Evolutionary conservation across 1,140 invertebrate genomes (phyloP), one percentile per base, ranked within the genome.

Genomic region (Grapholita molesta): DNA sequence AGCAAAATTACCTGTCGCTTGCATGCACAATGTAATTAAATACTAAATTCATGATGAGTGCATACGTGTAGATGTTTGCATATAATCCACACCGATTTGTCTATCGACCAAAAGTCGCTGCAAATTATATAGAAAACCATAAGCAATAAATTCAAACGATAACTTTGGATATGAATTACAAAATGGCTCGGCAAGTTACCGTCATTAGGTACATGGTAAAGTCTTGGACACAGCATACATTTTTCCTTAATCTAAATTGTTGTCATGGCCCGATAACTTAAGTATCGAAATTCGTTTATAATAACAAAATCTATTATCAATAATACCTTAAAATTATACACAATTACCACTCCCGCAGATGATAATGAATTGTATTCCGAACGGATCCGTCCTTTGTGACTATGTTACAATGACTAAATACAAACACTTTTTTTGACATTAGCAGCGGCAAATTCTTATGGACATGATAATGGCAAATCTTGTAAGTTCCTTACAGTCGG

Each of bases 261-360:
- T 88, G 86, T 90, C 87, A 89, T 89, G 87, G 86, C 83, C 78
- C 83, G 87, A 85, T 86, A 81, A 85, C 80, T 84, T 80, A 84
- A 71, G 77, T 83, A 86, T 84, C 82, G 78, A 82, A 81, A 82
- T 80, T 79, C 38, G 80, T 82, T 82, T 85, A 83, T 79, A 82
- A 83, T 82, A 83, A 83, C 76, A 82, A 80, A 82, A 82, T 81
- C 75, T 82, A 85, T 78, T 79, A 88, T 78, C 73, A 77, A 82
- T 84, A 80, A 65, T 80, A 79, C 75, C 79, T 77, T 85, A 83
- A n/a, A 82, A 83, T 81, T 79, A 81, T 82, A 84, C 79, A 82
- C 81, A 85, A 83, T n/a, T n/a, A 88, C 86, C 86, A 83, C 79
- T 86, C 80, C 86, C 88, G 71, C 78, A 79, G 78, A 87, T 86